Percentiles rank a stretch among this genome's conserved stretches.
phyloP scores from a whole-genome alignment of 2,113 vertebrate species.

The Mormyrus iriodes region DNA sequence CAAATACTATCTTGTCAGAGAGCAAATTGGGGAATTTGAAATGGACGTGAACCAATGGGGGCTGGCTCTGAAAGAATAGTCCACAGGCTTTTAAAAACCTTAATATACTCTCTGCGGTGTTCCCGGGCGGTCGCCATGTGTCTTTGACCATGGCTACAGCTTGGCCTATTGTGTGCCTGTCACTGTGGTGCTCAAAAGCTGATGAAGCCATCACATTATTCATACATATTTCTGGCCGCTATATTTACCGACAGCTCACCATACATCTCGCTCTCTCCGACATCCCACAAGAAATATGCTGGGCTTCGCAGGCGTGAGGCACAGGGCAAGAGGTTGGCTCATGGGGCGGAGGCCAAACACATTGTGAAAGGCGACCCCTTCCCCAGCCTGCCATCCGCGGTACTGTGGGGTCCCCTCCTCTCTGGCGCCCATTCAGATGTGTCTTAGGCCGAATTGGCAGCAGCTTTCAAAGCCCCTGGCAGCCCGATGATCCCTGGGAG shows the following conservation, averaged over 20 bases:
- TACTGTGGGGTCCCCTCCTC: conserved; percentile 67
- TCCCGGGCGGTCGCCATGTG: conserved; percentile 57
- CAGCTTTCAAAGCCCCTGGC: conserved; percentile 78
- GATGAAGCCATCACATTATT: conserved; percentile 79
- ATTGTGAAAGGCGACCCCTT: conserved; percentile 65
- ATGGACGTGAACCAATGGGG: neutral
- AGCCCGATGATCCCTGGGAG: conserved; percentile 76
- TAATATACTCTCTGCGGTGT: conserved; percentile 68
- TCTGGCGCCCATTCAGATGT: conserved; percentile 79
- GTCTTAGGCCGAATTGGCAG: conserved; percentile 90
- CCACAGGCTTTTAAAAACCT: conserved; percentile 62
- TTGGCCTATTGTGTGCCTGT: conserved; percentile 66
- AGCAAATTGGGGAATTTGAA: neutral
- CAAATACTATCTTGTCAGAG: neutral
- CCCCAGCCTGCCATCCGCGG: conserved; percentile 57
- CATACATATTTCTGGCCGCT: conserved; percentile 58
- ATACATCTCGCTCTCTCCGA: conserved; percentile 43
- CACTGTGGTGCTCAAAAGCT: conserved; percentile 66
- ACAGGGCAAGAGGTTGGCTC: conserved; percentile 55
- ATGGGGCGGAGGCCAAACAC: conserved; percentile 63
- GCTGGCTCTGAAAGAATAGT: conserved; percentile 62
- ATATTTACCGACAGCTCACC: conserved; percentile 51
- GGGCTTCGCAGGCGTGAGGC: conserved; percentile 61
- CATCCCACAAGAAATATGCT: conserved; percentile 59
- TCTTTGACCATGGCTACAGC: conserved; percentile 61